These are phyloP conservation scores for Mythimna albipuncta DNA, from an alignment of 2,888 invertebrate species.

Conservation along the genomic window DNA sequence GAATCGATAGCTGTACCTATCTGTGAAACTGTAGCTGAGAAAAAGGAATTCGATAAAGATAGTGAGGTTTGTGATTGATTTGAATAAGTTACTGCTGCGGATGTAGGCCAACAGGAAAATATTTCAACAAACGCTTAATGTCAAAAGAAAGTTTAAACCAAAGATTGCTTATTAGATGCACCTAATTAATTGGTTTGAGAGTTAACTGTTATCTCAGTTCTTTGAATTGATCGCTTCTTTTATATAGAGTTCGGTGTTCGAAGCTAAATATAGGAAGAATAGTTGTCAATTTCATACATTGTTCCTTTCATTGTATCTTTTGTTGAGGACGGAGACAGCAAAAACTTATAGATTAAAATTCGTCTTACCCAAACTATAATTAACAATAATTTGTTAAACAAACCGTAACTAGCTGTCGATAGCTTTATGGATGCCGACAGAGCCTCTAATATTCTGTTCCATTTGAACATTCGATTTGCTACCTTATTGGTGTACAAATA, in stretches of 20 bases:
- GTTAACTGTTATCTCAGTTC: slow-evolving; percentile 24
- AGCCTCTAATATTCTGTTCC: slow-evolving; percentile 51
- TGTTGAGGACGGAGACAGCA: slow-evolving; percentile 51
- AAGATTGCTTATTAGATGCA: slow-evolving; percentile 31
- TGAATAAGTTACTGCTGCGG: slow-evolving; percentile 11
- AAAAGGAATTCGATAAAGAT: slow-evolving; percentile 12
- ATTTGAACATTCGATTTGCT: slow-evolving; percentile 55
- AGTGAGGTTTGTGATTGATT: slow-evolving; percentile 1
- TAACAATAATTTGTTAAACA: slow-evolving; percentile 86
- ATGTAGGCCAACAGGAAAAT: slow-evolving; percentile 50
- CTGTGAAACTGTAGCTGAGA: slow-evolving; percentile 25
- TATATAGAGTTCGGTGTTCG: slow-evolving; percentile 19
- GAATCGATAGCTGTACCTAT: slow-evolving; percentile 60
- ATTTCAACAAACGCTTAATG: slow-evolving; percentile 32
- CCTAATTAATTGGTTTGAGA: slow-evolving; percentile 48
- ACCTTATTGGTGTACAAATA: slow-evolving; percentile 26
- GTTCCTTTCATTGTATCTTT: slow-evolving; percentile 49
- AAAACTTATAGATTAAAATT: slow-evolving; percentile 66
- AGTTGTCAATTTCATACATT: slow-evolving; percentile 51
- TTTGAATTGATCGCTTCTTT: slow-evolving; percentile 33
- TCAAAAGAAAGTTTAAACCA: slow-evolving; percentile 34
- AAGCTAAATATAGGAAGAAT: slow-evolving; percentile 42
- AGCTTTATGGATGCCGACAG: slow-evolving; percentile 83
- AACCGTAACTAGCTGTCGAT: slow-evolving; percentile 76
- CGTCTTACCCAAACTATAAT: slow-evolving; percentile 78